Conservation (phyloP, 2,888 invertebrate species). For the Aelia acuminata region DNA sequence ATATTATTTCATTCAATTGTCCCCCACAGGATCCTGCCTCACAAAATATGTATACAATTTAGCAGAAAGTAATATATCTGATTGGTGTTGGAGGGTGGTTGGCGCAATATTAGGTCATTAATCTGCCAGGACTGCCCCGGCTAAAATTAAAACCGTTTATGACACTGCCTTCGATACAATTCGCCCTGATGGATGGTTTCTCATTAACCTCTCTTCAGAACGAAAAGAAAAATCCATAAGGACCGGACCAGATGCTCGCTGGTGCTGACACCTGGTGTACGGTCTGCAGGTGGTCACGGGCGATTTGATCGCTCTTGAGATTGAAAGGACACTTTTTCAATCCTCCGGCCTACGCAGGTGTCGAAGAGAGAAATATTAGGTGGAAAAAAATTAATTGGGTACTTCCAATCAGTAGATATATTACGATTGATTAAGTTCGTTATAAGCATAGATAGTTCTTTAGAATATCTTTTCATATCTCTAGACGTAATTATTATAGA, state of each 20-base stretch:
- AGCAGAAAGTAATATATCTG: background rate
- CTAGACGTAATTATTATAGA: too few species aligned
- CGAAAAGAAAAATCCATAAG: slow-evolving; percentile 34
- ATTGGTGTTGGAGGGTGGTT: background rate
- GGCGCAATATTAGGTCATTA: background rate
- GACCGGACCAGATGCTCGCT: background rate
- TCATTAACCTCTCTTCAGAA: slow-evolving; percentile 11
- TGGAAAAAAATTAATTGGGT: slow-evolving; percentile 17
- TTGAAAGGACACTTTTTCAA: slow-evolving; percentile 15
- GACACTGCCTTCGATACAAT: slow-evolving; percentile 26
- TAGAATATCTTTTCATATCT: background rate
- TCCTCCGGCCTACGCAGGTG: background rate
- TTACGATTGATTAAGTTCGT: background rate
- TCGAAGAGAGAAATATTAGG: background rate
- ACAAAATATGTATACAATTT: background rate
- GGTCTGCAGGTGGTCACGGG: background rate
- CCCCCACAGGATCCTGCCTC: background rate
- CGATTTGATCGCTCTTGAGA: background rate
- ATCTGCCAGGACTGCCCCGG: background rate
- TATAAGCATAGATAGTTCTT: background rate
- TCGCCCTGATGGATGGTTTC: slow-evolving; percentile 33
- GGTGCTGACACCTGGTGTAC: slow-evolving; percentile 6
- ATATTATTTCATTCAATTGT: background rate
- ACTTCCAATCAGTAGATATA: background rate
- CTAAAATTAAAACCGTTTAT: slow-evolving; percentile 39